Evolutionary conservation across 64 coral and sea anemone genomes (phyloP), one percentile per base, ranked within the genome.

Genomic region (Platygyra sinensis): DNA sequence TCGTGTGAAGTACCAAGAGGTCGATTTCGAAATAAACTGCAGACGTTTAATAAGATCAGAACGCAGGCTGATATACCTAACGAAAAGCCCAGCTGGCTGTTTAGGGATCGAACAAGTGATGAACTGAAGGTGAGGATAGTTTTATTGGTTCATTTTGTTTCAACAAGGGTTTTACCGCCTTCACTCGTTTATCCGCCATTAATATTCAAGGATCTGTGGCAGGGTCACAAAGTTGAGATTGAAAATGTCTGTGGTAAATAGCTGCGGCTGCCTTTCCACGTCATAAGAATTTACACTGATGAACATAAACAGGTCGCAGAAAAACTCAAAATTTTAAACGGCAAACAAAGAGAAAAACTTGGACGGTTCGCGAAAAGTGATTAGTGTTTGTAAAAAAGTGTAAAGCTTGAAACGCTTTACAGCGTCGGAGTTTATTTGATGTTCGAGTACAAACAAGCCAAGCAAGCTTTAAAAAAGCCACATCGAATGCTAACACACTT

Each of bases 11-110:
- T 72, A 71, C 64, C 81, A 24, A 85, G 81, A 85, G 81, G 81
- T 72, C 81, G 81, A 85, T 85, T 69, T 85, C 62, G 81, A 85
- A 85, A 83, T 60, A 85, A 85, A 72, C 81, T 85, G 81, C 81
- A 85, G 81, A 85, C 81, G 81, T 46, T 85, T 46, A 46, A 46
- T 2, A 69, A 72, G 62, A 85, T 85, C 81, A 85, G 71, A 85
- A 85, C 81, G 18, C 81, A 85, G 81, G 81, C 81, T 71, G 19
- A 85, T 29, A 85, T 72, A 65, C 33, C 36, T 85, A 85, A 85
- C 63, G 81, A 85, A 85, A 85, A 64, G 32, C 63, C 24, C 33
- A 65, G 81, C 63, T 85, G 63, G 64, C 33, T 24, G 1, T 85
- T 51, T 51, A 22, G 39, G 62, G 61, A 83, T 19, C 38, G 81